Evolutionary conservation across 2,113 vertebrate genomes (phyloP), one percentile per base, ranked within the genome.

Genomic region (Redunca redunca): DNA sequence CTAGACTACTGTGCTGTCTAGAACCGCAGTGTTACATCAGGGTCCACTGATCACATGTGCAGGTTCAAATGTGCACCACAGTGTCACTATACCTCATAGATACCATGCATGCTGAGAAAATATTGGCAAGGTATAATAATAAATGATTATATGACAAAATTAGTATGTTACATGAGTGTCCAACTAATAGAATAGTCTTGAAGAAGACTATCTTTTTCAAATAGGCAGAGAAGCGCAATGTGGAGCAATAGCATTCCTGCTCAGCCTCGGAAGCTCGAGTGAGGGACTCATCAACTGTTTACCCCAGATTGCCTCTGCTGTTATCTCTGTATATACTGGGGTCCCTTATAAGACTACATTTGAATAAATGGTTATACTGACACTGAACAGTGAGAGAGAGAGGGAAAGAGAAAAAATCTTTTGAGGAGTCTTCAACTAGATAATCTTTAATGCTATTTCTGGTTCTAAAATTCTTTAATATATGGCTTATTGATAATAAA

Each of bases 1-100:
- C 52, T 86, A 74, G 67, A 40, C 19, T 82, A 48, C 30, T 28
- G 15, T 46, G 10, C 58, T 40, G 52, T 55, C 25, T n/a, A 48
- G 36, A 71, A 11, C 0, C 0, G 0, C 21, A 40, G 7, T 14
- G 19, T 64, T 19, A 23, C 48, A 52, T 86, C 9, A 50, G 43
- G 43, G 62, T 3, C 13, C 25, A 5, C 14, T 52, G 52, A 67
- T 43, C 12, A 33, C 16, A 6, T 19, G 1, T 46, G 30, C 30
- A 40, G 12, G 0, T 30, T 58, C 0, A 78, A 46, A 2, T 43
- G 25, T 78, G 6, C 25, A 16, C 74, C 46, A 14, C 13, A 46
- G 25, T 46, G 43, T 46, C 74, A 78, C 25, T 28, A 3, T 28
- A 16, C 25, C 25, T 46, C 25, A 78, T 28, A 46, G 40, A 28